phyloP scores from a whole-genome alignment of 2,888 invertebrate species.

The Leptinotarsa peninsularis region DNA sequence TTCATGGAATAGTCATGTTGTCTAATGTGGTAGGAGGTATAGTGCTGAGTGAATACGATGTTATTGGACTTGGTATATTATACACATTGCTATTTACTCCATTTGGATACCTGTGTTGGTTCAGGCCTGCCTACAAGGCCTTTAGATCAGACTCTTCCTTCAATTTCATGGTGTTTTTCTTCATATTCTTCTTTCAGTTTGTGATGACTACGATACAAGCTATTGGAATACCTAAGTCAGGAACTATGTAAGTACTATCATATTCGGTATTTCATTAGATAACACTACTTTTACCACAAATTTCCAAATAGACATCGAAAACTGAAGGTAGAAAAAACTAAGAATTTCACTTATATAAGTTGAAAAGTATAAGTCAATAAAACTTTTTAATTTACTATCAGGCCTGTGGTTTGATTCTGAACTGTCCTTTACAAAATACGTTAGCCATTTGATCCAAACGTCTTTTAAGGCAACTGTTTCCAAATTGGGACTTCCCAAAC shows the following conservation, averaged over 20 bases:
- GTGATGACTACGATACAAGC: constrained; percentile 89
- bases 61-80: constrained; percentile 89
- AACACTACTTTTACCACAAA: too few relatives aligned
- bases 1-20: constrained; percentile 87
- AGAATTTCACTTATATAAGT: too few relatives aligned
- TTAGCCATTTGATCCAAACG: too few relatives aligned
- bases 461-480: too few relatives aligned
- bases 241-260: constrained; percentile 82
- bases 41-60: constrained; percentile 78
- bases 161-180: constrained; percentile 99
- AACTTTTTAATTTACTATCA: background rate
- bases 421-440: too few relatives aligned
- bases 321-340: too few relatives aligned
- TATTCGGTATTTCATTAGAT: too few relatives aligned
- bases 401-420: too few relatives aligned
- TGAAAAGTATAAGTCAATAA: background rate
- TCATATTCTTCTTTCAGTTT: constrained; percentile 97
- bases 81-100: constrained; percentile 93
- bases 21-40: constrained; percentile 89
- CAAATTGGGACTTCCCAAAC: too few relatives aligned
- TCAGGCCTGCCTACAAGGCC: constrained; percentile 98
- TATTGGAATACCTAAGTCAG: constrained; percentile 85
- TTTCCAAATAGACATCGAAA: too few relatives aligned
- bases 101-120: constrained; percentile 99
- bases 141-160: constrained; percentile 99